phyloP scores from a whole-genome alignment of 2,888 invertebrate species.

The Sphaerophoria taeniata region DNA sequence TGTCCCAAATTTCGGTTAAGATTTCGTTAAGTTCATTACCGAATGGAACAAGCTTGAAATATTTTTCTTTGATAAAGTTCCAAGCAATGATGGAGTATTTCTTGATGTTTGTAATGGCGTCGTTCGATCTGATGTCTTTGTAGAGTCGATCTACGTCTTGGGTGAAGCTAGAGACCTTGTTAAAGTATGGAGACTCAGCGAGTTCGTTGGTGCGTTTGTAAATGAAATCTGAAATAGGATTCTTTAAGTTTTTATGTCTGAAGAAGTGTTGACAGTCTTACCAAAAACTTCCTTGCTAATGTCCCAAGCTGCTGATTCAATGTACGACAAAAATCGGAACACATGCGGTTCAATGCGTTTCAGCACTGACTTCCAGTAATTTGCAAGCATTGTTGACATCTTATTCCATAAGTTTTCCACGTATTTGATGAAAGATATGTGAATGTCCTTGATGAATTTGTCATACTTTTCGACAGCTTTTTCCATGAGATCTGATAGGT shows the following conservation, averaged over 20 bases:
- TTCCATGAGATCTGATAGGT: constrained; percentile 88
- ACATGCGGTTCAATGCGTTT: constrained; percentile 91
- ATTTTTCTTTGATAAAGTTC: constrained; percentile 87
- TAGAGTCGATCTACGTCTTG: constrained; percentile 92
- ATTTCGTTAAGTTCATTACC: constrained; percentile 87
- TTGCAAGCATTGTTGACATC: constrained; percentile 85
- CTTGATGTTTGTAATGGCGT: constrained; percentile 89
- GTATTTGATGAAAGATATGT: constrained; percentile 87
- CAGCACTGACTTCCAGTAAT: constrained; percentile 89
- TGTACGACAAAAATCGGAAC: constrained; percentile 89
- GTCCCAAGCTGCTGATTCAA: constrained; percentile 89
- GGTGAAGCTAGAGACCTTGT: constrained; percentile 90
- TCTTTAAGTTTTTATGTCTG: too few species aligned
- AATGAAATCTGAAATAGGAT: constrained; percentile 87
- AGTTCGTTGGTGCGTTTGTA: constrained; percentile 91
- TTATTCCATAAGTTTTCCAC: constrained; percentile 90
- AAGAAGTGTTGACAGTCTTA: constrained; percentile 75
- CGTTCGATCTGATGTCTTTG: constrained; percentile 90
- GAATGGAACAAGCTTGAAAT: constrained; percentile 87
- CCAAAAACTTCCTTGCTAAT: constrained; percentile 89
- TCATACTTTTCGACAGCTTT: constrained; percentile 90
- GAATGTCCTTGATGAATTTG: constrained; percentile 90
- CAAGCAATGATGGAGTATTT: constrained; percentile 89
- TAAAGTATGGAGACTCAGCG: constrained; percentile 91
- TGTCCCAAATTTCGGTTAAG: constrained; percentile 85